phyloP scores from a whole-genome alignment of 1,140 invertebrate species.

The Lepidurus arcticus region DNA sequence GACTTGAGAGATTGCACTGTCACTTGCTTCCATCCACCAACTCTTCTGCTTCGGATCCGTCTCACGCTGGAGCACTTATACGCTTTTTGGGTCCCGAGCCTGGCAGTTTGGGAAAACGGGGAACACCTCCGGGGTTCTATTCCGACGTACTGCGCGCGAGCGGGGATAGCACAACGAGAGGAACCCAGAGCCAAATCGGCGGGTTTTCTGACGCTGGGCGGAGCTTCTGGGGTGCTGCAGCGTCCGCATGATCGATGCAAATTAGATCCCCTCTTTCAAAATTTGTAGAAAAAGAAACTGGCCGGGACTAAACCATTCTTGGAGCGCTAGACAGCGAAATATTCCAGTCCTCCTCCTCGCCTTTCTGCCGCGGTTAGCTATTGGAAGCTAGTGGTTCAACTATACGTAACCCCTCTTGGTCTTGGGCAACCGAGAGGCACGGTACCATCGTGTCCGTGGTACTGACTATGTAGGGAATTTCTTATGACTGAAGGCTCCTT shows the following conservation, averaged over 20 bases:
- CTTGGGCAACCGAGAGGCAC: neutral
- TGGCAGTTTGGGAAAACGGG: neutral
- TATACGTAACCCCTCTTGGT: too few species aligned
- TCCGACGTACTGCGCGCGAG: neutral
- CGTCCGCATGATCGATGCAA: too few species aligned
- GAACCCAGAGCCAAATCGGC: too few species aligned
- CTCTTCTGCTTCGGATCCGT: constrained; percentile 8
- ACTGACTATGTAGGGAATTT: neutral
- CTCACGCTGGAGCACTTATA: neutral
- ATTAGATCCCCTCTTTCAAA: too few species aligned
- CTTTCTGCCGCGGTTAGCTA: too few species aligned
- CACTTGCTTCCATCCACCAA: neutral
- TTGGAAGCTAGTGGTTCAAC: too few species aligned
- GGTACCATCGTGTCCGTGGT: constrained; percentile 8
- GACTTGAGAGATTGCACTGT: neutral
- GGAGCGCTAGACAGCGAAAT: too few species aligned
- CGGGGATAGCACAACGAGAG: neutral
- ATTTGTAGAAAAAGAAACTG: too few species aligned
- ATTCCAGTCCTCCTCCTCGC: too few species aligned
- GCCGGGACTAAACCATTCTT: too few species aligned
- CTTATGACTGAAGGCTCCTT: constrained; percentile 1
- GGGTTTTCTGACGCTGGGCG: too few species aligned
- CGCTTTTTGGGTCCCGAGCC: neutral
- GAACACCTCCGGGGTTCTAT: neutral
- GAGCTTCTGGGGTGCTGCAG: too few species aligned